Evolutionary conservation across 2,797 vertebrate genomes (phyloP), one percentile per base, ranked within the genome.

Genomic region (Zenarchopterus dispar): DNA sequence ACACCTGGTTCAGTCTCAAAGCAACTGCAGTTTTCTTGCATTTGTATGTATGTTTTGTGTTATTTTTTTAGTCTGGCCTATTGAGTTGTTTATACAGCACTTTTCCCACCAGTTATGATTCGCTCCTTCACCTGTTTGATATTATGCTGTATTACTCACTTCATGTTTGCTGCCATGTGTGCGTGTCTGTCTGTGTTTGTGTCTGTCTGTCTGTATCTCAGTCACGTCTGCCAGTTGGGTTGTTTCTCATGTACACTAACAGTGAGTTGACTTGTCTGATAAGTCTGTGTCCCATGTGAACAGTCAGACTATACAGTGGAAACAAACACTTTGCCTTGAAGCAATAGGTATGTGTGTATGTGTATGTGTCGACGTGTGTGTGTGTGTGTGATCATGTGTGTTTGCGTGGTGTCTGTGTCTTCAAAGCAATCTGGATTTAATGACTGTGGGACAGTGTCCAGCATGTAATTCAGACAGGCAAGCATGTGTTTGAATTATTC

Each of bases 381-480:
- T 54, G 61, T 36, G 59, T 62, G 56, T 46, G 67, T 56, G 51
- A 56, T 66, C 56, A 36, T 59, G 74, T 75, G 77, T 73, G 80
- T 84, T 81, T 83, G 83, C 49, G 74, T 88, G 77, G 79, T 85
- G 82, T 85, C 81, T 84, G 59, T 77, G 68, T 82, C 81, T 86
- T 90, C 75, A 84, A 80, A 85, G 86, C 63, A 78, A 82, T 89
- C 85, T 90, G 91, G 76, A 88, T 90, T 85, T 88, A 88, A 90
- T 90, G 85, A 89, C 50, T 17, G 24, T 80, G 84, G 88, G 88
- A 84, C 62, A 75, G 75, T 78, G 88, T 89, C 88, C 89, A 89
- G 89, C 75, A 45, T 88, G 81, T 85, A 82, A 83, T 89, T 87
- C 87, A 87, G 80, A 83, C 85, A 78, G 82, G 63, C 78, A 73